A percentile compares a stretch with the other conserved stretches of the same genome.
Conservation (phyloP, 2,113 vertebrate genomes). For the Calyptommatus sinebrachiatus region DNA sequence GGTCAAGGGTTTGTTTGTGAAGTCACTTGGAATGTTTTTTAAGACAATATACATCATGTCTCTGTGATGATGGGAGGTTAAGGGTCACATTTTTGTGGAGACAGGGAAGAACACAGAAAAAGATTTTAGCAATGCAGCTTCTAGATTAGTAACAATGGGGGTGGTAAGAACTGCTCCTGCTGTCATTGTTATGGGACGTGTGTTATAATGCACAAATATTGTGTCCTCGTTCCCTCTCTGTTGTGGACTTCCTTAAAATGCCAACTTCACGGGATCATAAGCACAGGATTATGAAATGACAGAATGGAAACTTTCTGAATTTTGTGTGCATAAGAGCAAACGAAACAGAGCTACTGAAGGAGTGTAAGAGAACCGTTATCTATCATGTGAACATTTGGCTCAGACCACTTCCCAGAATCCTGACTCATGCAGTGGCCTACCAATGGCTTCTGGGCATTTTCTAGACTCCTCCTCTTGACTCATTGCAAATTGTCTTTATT, state of each 20-base stretch:
- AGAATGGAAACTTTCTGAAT: not conserved
- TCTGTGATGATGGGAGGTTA: constrained; percentile 55
- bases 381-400: too few species aligned
- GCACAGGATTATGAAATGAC: not conserved
- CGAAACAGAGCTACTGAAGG: not conserved
- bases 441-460: too few species aligned
- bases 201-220: not conserved
- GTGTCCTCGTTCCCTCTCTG: not conserved
- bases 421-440: too few species aligned
- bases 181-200: constrained; percentile 54
- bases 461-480: too few species aligned
- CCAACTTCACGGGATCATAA: not conserved
- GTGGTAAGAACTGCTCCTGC: constrained; percentile 50
- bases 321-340: not conserved
- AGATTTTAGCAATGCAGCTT: constrained; percentile 35
- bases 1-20: constrained; percentile 53
- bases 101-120: constrained; percentile 22
- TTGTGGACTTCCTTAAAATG: not conserved
- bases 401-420: too few species aligned
- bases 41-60: constrained; percentile 59
- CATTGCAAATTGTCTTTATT: too few species aligned
- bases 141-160: constrained; percentile 62
- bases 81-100: constrained; percentile 63
- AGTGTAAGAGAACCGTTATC: not conserved
- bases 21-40: constrained; percentile 51